Evolutionary conservation across 2,113 vertebrate species (phyloP).

Genomic region (Spea bombifrons): DNA sequence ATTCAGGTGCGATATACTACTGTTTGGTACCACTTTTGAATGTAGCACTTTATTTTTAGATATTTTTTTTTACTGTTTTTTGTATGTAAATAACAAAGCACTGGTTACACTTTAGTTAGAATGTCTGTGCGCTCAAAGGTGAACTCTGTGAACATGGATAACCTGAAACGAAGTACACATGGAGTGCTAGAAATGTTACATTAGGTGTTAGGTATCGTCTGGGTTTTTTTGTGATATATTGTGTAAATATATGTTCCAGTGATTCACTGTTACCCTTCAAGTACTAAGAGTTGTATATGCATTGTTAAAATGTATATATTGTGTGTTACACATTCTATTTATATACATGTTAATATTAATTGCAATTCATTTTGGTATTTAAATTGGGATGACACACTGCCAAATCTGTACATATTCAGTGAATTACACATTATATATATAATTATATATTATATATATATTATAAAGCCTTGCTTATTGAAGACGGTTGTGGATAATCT

Average conservation of each 20-base stretch:
- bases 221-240: neutral
- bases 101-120: constrained; percentile 73
- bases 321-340: neutral
- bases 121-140: constrained; percentile 55
- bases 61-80: constrained; percentile 70
- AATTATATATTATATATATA: too few species aligned
- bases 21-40: constrained; percentile 68
- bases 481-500: too few species aligned
- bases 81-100: constrained; percentile 57
- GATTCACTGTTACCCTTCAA: neutral
- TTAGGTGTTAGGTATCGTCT: neutral
- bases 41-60: constrained; percentile 75
- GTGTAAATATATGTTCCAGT: neutral
- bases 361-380: neutral
- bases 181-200: neutral
- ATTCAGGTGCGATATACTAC: constrained; percentile 76
- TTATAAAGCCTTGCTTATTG: too few species aligned
- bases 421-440: too few species aligned
- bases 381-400: too few species aligned
- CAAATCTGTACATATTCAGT: too few species aligned
- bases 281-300: neutral
- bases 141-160: constrained; percentile 9
- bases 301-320: neutral
- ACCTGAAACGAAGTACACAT: neutral
- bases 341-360: neutral